Evolutionary conservation across 2,113 vertebrate genomes (phyloP).

Genomic region (Austrofundulus limnaeus): DNA sequence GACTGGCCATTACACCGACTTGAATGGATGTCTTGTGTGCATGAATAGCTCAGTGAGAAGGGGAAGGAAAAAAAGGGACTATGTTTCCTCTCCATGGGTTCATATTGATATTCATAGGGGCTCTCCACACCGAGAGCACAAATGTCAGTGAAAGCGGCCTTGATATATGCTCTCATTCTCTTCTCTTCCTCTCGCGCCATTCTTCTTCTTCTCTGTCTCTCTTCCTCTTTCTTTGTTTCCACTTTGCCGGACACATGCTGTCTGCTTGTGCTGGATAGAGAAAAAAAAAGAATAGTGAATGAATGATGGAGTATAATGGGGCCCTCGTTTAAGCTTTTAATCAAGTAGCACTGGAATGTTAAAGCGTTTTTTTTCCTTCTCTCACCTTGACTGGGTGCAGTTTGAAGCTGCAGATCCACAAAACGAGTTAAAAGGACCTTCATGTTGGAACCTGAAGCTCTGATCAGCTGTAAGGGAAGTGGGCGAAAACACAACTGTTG

Average conservation of each 20-base stretch:
- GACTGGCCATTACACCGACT: constrained; percentile 72
- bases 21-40: constrained; percentile 74
- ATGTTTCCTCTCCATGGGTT: constrained; percentile 69
- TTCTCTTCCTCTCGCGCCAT: constrained; percentile 74
- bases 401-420: constrained; percentile 37
- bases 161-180: constrained; percentile 75
- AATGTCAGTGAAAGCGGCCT: constrained; percentile 72
- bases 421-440: constrained; percentile 3
- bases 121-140: constrained; percentile 70
- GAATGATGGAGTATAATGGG: constrained; percentile 61
- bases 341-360: constrained; percentile 56
- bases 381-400: constrained; percentile 38
- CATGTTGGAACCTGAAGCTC: constrained; percentile 16
- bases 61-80: constrained; percentile 46
- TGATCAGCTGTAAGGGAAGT: background rate
- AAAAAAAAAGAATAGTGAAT: constrained; percentile 23
- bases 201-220: constrained; percentile 63
- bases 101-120: constrained; percentile 77
- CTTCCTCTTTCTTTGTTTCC: constrained; percentile 70
- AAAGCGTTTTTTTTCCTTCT: constrained; percentile 35
- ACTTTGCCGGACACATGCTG: constrained; percentile 49
- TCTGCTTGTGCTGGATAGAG: constrained; percentile 52
- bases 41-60: constrained; percentile 67
- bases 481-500: too few species aligned
- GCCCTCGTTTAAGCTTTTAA: constrained; percentile 68